Evolutionary conservation across 2,888 invertebrate species (phyloP), one percentile per base, ranked within the genome.

Genomic region (Drosophila barbarae): DNA sequence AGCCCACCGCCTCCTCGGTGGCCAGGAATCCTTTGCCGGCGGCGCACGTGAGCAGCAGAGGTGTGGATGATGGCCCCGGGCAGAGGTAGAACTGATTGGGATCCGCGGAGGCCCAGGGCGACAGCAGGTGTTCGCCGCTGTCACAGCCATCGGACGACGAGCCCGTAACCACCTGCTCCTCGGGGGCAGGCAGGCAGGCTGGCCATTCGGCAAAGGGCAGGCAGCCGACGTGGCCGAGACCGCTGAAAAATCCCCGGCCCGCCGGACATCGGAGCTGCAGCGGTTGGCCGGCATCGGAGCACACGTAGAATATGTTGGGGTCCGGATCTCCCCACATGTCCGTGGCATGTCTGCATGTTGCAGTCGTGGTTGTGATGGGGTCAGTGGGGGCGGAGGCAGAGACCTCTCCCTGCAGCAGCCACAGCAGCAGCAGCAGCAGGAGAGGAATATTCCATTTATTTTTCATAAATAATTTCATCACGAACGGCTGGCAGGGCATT

Each of bases 11-110:
- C 46, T 68, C 64, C 23, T 66, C n/a, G n/a, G 76, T 75, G 69
- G 83, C 74, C 15, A 86, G 76, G 69, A 87, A 87, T 38, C 86
- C 86, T 55, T 75, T 78, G 67, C 87, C 87, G 32, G 68, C 36
- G 59, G 76, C 76, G 67, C 87, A 87, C 67, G 58, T 77, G 57
- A 86, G 69, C 53, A 84, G 51, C 59, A 83, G 46, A 18, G 86
- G 83, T 49, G 73, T 70, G 41, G 68, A 74, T 50, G 67, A 39
- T 56, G 59, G 71, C 47, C 67, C 72, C 57, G 78, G 78, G 72
- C 87, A 87, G 65, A 87, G 76, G 70, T 79, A 84, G 82, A 87
- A 87, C 73, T 76, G 83, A 81, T 87, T 86, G 68, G 87, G 87
- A 76, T 87, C 77, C 66, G 72, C 36, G 15, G 73, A 51, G 61